A percentile compares a stretch with the other conserved stretches of the same genome.
Conservation (phyloP, 2,113 vertebrate genomes). For the Rhombomys opimus region DNA sequence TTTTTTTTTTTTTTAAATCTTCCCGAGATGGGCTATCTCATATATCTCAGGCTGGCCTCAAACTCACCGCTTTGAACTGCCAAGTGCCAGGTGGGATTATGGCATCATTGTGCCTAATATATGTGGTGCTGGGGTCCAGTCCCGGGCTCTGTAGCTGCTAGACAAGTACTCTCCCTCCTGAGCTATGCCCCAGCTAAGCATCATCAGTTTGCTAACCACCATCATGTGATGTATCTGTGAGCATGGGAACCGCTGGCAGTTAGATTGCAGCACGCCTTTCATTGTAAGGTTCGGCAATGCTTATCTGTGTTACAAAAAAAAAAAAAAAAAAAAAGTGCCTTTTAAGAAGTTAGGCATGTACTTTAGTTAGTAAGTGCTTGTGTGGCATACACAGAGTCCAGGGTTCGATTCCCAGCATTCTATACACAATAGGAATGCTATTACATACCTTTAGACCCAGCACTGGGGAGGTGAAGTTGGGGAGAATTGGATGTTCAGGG, state of each 20-base stretch:
- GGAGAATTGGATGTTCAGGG: not conserved
- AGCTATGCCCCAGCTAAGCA: not conserved
- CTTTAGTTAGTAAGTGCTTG: not conserved
- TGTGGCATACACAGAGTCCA: not conserved
- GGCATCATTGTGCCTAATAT: not conserved
- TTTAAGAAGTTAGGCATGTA: not conserved
- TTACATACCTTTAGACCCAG: no score
- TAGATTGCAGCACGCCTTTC: not conserved
- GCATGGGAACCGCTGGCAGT: not conserved
- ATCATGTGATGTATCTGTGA: not conserved
- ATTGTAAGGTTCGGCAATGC: not conserved
- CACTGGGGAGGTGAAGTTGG: not conserved
- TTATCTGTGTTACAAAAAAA: not conserved
- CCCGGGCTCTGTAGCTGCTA: not conserved
- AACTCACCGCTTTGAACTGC: no score
- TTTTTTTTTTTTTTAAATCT: not conserved
- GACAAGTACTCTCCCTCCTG: no score
- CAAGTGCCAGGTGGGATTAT: not conserved
- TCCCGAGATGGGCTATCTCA: no score
- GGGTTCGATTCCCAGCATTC: not conserved
- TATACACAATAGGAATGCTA: no score
- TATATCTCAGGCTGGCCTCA: not conserved
- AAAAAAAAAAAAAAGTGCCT: not conserved
- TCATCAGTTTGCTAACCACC: not conserved
- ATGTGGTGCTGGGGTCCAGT: not conserved